These are phyloP conservation scores for Gavia stellata DNA, from an alignment of 2,113 vertebrate genomes.

Conservation along the genomic window DNA sequence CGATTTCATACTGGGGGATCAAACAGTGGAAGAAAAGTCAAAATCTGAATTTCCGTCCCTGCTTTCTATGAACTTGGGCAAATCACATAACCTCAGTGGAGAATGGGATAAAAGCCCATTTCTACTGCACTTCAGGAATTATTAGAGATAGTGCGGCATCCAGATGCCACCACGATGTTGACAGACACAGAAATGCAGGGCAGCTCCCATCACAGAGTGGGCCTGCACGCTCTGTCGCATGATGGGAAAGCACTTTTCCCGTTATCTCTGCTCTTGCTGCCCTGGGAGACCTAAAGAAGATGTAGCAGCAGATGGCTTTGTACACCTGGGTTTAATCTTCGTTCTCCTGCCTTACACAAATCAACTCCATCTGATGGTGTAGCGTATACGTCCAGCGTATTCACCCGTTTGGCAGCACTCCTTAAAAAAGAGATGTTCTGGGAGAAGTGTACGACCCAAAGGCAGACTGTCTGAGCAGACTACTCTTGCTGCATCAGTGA, in stretches of 20 bases:
- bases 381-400: not conserved
- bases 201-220: not conserved
- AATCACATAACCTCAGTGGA: accelerated
- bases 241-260: not conserved
- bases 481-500: not conserved
- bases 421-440: not conserved
- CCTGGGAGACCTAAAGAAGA: not conserved
- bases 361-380: not conserved
- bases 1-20: no score
- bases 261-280: not conserved
- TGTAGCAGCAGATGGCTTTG: not conserved
- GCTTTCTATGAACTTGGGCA: not conserved
- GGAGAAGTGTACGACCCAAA: not conserved
- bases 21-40: not conserved
- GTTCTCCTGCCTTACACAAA: not conserved
- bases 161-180: not conserved
- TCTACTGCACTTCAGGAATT: not conserved
- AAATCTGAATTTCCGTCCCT: not conserved
- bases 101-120: not conserved
- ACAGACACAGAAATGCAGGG: not conserved
- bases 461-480: not conserved
- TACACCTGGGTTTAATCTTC: not conserved
- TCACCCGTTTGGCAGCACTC: not conserved
- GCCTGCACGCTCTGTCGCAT: accelerated
- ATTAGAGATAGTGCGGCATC: not conserved